Conservation (phyloP, 2,797 vertebrate species). For the Pipistrellus pygmaeus region DNA sequence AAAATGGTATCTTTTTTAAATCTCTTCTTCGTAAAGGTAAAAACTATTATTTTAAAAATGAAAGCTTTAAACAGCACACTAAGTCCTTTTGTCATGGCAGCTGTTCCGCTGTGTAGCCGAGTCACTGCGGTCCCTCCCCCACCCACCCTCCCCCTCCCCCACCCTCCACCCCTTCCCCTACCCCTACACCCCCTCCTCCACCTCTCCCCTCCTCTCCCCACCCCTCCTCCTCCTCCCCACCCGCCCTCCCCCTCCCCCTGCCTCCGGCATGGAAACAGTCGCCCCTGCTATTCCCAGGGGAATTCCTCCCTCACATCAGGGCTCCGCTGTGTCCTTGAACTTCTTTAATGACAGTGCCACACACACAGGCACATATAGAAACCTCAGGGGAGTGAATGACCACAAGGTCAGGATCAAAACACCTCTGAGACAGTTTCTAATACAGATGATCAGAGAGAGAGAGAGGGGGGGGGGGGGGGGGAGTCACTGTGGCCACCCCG, state of each 20-base stretch:
- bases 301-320: constrained; percentile 14
- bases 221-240: too few species aligned
- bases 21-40: not conserved
- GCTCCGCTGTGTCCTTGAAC: not conserved
- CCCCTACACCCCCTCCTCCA: too few species aligned
- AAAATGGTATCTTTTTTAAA: not conserved
- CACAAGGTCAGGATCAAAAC: not conserved
- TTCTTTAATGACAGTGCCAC: not conserved
- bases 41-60: constrained; percentile 26
- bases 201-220: too few species aligned
- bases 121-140: not conserved
- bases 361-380: not conserved
- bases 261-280: not conserved
- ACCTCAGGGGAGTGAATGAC: not conserved
- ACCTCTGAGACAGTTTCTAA: not conserved
- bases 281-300: not conserved
- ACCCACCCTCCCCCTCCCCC: too few species aligned
- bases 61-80: not conserved
- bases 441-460: not conserved
- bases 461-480: too few species aligned
- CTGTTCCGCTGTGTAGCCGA: too few species aligned
- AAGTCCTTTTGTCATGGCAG: not conserved
- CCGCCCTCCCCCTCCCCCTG: too few species aligned
- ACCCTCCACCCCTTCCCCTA: too few species aligned
- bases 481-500: not conserved